phyloP scores from a whole-genome alignment of 2,888 invertebrate genomes.

The Panorpa germanica region DNA sequence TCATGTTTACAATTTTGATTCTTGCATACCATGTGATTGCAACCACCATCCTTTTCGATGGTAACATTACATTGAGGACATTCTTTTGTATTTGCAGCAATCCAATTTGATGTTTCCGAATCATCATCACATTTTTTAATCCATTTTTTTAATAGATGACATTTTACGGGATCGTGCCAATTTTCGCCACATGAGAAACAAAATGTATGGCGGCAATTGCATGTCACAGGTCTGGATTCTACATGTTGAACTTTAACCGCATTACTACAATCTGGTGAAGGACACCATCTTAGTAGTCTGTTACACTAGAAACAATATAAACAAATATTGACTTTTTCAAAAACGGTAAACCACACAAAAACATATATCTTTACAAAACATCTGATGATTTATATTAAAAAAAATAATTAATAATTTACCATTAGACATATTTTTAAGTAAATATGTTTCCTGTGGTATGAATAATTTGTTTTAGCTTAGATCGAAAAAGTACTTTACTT shows the following conservation, averaged over 20 bases:
- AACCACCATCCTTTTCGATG: conserved; percentile 95
- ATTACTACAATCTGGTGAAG: conserved; percentile 93
- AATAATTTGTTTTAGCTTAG: neutral
- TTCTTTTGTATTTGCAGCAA: conserved; percentile 97
- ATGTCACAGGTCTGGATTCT: conserved; percentile 80
- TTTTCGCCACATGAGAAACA: conserved; percentile 93
- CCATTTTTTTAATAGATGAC: conserved; percentile 85
- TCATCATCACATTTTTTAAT: conserved; percentile 99
- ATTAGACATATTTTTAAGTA: neutral
- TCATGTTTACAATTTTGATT: conserved; percentile 95
- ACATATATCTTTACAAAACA: neutral
- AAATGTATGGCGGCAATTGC: conserved; percentile 83
- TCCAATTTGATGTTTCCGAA: conserved; percentile 98
- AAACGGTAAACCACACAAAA: conserved; percentile 3
- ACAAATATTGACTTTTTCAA: neutral
- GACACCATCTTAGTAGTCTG: conserved; percentile 91
- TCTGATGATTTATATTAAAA: neutral
- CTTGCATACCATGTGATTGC: conserved; percentile 99
- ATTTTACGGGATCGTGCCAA: conserved; percentile 97
- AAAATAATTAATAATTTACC: conserved; percentile 1
- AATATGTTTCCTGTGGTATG: conserved; percentile 1
- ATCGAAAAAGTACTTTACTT: too few relatives aligned
- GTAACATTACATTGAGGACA: conserved; percentile 96
- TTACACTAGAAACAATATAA: conserved; percentile 55
- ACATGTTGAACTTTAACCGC: conserved; percentile 84